These are phyloP conservation scores for Nephila pilipes DNA, from an alignment of 1,140 invertebrate genomes.

Conservation along the genomic window DNA sequence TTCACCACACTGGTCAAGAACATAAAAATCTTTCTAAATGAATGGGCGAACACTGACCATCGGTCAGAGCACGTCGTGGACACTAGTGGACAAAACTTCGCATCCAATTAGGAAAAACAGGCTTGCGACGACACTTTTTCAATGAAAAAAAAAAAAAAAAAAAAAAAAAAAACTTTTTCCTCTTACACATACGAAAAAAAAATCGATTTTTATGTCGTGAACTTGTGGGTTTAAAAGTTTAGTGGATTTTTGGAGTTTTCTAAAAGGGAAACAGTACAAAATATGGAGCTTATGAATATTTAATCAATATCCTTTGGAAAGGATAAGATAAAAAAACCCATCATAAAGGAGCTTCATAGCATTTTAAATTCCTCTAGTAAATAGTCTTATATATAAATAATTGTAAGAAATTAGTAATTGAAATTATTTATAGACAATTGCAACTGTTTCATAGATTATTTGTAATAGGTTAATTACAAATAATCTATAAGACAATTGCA, in stretches of 20 bases:
- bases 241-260: neutral
- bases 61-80: neutral
- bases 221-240: neutral
- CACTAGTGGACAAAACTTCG: neutral
- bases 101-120: slow-evolving; percentile 18
- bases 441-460: too few relatives aligned
- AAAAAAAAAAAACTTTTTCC: neutral
- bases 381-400: too few relatives aligned
- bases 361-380: too few relatives aligned
- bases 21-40: neutral
- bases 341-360: too few relatives aligned
- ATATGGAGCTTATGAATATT: neutral
- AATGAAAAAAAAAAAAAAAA: neutral
- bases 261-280: neutral
- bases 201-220: neutral
- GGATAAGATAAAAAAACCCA: too few relatives aligned
- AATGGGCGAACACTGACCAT: neutral
- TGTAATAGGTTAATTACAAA: too few relatives aligned
- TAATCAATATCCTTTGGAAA: too few relatives aligned
- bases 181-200: too few relatives aligned
- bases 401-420: too few relatives aligned
- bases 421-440: too few relatives aligned
- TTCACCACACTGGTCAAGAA: neutral
- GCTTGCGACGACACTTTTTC: neutral
- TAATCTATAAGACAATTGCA: too few relatives aligned